Evolutionary conservation across 1,140 invertebrate genomes (phyloP).

Genomic region (Stegodyphus dumicola): DNA sequence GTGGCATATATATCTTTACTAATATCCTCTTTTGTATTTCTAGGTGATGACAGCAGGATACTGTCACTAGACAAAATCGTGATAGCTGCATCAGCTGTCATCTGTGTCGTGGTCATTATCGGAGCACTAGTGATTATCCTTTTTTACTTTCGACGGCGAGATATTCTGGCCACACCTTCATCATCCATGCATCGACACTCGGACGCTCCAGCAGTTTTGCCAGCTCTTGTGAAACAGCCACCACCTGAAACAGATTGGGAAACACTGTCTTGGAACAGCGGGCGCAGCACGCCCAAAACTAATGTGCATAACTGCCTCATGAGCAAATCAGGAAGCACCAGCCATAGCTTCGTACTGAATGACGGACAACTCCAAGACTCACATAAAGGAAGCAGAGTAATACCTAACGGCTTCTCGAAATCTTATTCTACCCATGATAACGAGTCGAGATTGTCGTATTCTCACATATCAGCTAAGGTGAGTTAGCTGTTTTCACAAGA

Average conservation of each 20-base stretch:
- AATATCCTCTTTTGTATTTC: not conserved
- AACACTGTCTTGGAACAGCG: slow-evolving; percentile 90
- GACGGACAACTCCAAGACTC: slow-evolving; percentile 13
- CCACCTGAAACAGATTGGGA: slow-evolving; percentile 80
- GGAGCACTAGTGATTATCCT: slow-evolving; percentile 85
- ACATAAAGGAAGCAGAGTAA: not conserved
- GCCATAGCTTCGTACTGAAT: slow-evolving; percentile 14
- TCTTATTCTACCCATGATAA: slow-evolving; percentile 28
- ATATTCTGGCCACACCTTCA: slow-evolving; percentile 53
- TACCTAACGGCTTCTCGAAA: slow-evolving; percentile 16
- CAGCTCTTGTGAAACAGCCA: slow-evolving; percentile 20
- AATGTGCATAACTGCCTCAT: slow-evolving; percentile 73
- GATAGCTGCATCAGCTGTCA: slow-evolving; percentile 89
- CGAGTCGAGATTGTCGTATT: slow-evolving; percentile 21
- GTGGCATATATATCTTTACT: no score
- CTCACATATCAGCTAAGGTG: slow-evolving; percentile 8
- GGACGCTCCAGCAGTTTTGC: slow-evolving; percentile 36
- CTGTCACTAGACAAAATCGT: slow-evolving; percentile 95
- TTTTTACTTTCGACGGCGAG: slow-evolving; percentile 83
- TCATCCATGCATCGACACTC: slow-evolving; percentile 74
- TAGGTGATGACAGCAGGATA: slow-evolving; percentile 31
- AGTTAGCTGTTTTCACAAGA: slow-evolving; percentile 1
- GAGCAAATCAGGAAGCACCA: slow-evolving; percentile 23
- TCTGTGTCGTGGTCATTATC: slow-evolving; percentile 88
- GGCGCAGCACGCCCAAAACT: slow-evolving; percentile 84